Conservation (phyloP, 2,113 vertebrate genomes). For the Thermophis baileyi region DNA sequence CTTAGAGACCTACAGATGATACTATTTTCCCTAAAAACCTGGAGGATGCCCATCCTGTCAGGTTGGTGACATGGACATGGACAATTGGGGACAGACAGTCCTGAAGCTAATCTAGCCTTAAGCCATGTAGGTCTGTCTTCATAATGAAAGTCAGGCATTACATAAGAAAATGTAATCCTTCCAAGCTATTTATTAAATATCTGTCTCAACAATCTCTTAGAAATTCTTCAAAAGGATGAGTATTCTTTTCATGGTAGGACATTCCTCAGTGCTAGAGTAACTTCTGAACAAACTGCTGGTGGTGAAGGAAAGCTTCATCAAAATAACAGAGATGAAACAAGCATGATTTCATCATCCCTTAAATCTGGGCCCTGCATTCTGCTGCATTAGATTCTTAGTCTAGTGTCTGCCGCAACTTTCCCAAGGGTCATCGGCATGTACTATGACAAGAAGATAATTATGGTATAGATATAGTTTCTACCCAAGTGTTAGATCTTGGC, state of each 20-base stretch:
- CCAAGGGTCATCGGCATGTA: neutral
- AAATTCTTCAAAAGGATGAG: neutral
- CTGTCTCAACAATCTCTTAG: neutral
- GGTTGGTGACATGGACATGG: neutral
- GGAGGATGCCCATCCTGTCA: neutral
- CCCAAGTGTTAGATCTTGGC: neutral
- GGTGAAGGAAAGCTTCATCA: neutral
- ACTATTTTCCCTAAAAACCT: neutral
- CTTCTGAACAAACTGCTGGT: neutral
- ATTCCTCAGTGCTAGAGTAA: neutral
- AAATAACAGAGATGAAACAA: neutral
- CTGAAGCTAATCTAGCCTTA: neutral
- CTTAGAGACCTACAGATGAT: neutral
- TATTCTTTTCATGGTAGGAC: neutral
- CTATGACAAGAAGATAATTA: neutral
- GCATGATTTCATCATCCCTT: neutral
- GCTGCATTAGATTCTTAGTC: neutral
- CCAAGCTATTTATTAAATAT: neutral
- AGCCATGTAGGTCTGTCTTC: neutral
- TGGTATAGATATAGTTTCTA: neutral
- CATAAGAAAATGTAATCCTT: neutral
- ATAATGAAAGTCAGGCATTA: neutral
- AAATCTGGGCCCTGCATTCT: neutral
- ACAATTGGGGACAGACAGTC: neutral
- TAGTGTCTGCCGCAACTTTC: neutral